Evolutionary conservation across 2,113 vertebrate species (phyloP).

Genomic region (Oncorhynchus tshawytscha): DNA sequence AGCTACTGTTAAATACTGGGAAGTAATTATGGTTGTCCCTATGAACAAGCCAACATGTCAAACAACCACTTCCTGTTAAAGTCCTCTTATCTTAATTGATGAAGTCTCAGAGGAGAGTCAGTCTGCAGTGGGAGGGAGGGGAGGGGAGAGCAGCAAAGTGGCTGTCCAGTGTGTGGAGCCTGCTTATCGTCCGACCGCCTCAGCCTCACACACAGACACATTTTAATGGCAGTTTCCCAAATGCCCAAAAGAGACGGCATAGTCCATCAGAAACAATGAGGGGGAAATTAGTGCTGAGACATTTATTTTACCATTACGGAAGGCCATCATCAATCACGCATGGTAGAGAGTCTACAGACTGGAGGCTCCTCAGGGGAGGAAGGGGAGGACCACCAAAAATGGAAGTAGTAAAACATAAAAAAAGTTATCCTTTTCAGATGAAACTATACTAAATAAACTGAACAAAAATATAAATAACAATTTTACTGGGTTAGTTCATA

Average conservation of each 20-base stretch:
- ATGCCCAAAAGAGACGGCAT: slow-evolving; percentile 33
- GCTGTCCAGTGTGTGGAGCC: slow-evolving; percentile 59
- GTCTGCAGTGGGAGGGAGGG: not conserved
- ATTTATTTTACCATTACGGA: slow-evolving; percentile 48
- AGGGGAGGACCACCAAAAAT: too few species aligned
- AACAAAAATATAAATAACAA: too few species aligned
- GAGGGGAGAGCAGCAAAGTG: slow-evolving; percentile 12
- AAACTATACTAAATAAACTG: too few species aligned
- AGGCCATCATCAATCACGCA: slow-evolving; percentile 46
- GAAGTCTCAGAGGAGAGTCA: slow-evolving; percentile 65
- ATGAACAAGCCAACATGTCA: slow-evolving; percentile 77
- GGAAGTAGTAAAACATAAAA: too few species aligned
- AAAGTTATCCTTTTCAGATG: too few species aligned
- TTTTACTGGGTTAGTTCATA: too few species aligned
- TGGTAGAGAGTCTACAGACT: slow-evolving; percentile 2
- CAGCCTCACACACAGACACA: not conserved
- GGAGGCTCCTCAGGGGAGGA: too few species aligned
- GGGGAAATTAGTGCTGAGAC: slow-evolving; percentile 48
- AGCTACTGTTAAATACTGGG: slow-evolving; percentile 48
- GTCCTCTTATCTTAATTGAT: slow-evolving; percentile 77
- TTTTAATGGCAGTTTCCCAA: not conserved
- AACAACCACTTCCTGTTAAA: slow-evolving; percentile 76
- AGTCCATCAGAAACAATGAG: slow-evolving; percentile 46
- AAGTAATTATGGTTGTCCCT: slow-evolving; percentile 65
- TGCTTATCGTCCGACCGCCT: slow-evolving; percentile 63